A percentile compares a stretch with the other conserved stretches of the same genome.
Conservation (phyloP, 2,113 vertebrate species). For the Ceratotherium simum region DNA sequence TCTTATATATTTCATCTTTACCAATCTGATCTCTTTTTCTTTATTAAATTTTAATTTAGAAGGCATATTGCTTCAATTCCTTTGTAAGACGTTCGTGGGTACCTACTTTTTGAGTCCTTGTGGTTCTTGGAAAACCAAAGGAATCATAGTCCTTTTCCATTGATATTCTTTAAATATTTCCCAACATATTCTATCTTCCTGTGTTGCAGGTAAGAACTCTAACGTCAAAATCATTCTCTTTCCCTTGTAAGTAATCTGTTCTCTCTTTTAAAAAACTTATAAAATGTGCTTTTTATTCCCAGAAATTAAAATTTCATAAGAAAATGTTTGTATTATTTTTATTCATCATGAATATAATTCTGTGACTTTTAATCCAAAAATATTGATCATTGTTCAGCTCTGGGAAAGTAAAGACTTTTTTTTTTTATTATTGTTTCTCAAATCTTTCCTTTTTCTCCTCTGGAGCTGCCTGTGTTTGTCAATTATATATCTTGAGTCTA, state of each 20-base stretch:
- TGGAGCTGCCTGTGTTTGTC: not conserved
- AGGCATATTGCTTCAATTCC: not conserved
- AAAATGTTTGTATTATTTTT: conserved; percentile 11
- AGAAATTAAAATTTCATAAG: conserved; percentile 45
- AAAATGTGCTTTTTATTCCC: not conserved
- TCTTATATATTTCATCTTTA: not conserved
- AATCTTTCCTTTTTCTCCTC: not conserved
- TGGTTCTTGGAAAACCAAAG: not conserved
- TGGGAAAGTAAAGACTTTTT: not conserved
- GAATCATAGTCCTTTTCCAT: not conserved
- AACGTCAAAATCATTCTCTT: not conserved
- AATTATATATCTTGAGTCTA: not conserved
- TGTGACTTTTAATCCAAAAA: not conserved
- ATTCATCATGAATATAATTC: not conserved
- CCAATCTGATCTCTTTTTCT: not conserved
- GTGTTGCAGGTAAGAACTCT: not conserved
- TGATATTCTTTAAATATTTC: not conserved
- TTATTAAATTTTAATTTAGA: conserved; percentile 42
- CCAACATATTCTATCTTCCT: not conserved
- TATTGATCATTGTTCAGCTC: not conserved
- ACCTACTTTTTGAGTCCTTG: not conserved
- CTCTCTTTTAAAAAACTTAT: not conserved
- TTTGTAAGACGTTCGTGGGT: not conserved
- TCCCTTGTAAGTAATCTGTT: not conserved
- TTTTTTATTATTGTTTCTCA: not conserved